Conservation (phyloP, 2,888 invertebrate genomes). For the Dorcus parallelipipedus region DNA sequence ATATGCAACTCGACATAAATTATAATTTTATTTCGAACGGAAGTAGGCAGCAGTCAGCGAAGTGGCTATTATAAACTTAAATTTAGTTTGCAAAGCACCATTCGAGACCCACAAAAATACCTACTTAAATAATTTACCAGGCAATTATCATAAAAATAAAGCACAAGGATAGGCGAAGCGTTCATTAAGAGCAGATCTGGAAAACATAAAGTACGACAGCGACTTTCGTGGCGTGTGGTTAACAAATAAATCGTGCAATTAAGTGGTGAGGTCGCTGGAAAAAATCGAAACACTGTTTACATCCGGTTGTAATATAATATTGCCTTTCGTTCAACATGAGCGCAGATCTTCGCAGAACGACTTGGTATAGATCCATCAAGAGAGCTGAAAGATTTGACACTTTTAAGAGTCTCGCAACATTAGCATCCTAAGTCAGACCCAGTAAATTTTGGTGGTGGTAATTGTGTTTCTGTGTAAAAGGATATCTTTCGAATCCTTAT, state of each 20-base stretch:
- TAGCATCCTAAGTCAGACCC: not conserved
- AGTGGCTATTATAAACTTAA: constrained; percentile 7
- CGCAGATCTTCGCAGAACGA: not conserved
- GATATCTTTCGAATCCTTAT: constrained; percentile 16
- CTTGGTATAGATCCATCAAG: not conserved
- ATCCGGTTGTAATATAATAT: constrained; percentile 18
- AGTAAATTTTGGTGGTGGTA: not conserved
- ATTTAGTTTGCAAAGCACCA: constrained; percentile 11
- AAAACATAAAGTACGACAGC: constrained; percentile 35
- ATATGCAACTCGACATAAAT: not conserved
- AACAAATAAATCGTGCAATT: constrained; percentile 28
- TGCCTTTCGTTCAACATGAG: not conserved
- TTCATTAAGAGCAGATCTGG: constrained; percentile 45
- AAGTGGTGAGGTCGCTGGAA: constrained; percentile 23
- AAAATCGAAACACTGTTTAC: constrained; percentile 20
- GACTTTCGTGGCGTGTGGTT: constrained; percentile 26
- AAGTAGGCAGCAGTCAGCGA: not conserved
- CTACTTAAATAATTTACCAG: constrained; percentile 31
- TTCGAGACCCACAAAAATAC: not conserved
- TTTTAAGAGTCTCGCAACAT: not conserved
- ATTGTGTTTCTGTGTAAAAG: constrained; percentile 8
- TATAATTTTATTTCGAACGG: not conserved
- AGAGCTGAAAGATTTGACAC: constrained; percentile 1
- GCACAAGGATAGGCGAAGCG: constrained; percentile 26
- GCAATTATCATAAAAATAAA: constrained; percentile 34